Evolutionary conservation across 2,113 vertebrate genomes (phyloP), one percentile per base, ranked within the genome.

Genomic region (Melanerpes formicivorus): DNA sequence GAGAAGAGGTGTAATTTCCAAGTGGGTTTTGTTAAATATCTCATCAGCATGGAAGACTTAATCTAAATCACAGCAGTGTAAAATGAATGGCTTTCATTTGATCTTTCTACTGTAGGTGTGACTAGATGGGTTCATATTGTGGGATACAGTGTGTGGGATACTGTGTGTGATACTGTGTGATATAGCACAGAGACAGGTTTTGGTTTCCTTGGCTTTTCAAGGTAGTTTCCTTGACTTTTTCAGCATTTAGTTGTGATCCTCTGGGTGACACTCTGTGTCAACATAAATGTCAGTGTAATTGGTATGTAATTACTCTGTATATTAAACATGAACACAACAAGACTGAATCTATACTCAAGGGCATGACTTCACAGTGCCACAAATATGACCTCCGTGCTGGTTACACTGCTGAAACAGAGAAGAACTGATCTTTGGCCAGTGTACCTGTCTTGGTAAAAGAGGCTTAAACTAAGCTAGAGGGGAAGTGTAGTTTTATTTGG

Each of bases 1-100:
- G 85, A 85, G 60, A 79, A 88, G 80, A 95, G 14, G 30, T 87
- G 32, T 67, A 85, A 95, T 96, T 96, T 96, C 46, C 78, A 87
- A 83, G 30, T 65, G 62, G 62, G 77, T 90, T 93, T 18, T 86
- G 37, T 73, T 93, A 96, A 96, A 74, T 96, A 83, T 90, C 82
- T 90, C 87, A 90, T 93, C 13, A 55, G 7, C 62, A 27, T 72
- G 32, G 56, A 83, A 84, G 19, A 86, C 77, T 80, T 17, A 8
- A 29, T 6, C 14, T 59, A 85, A 67, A 80, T 48, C 25, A 72
- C 76, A 73, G 30, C 17, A 90, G 30, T 14, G 71, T 55, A 75
- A 87, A 94, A 83, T 64, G 5, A 80, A 72, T 50, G 1, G 10
- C 2, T 78, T 85, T 89, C 2, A 4, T n/a, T 55, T 76, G 7